Evolutionary conservation across 2,113 vertebrate species (phyloP), one percentile per base, ranked within the genome.

Genomic region (Brienomyrus longianalis): DNA sequence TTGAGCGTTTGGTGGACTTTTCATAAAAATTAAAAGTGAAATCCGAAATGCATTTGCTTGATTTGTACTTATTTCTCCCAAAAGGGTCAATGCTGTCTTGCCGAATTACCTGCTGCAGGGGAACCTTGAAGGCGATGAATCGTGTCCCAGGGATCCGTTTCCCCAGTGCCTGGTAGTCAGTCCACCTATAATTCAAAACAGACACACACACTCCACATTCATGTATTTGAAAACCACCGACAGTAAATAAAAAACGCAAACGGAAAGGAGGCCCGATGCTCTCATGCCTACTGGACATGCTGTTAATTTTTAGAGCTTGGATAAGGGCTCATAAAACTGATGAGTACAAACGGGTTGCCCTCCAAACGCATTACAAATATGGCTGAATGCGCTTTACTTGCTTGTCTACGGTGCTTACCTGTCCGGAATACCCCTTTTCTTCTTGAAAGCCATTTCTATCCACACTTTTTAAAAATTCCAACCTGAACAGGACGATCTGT

Each of bases 61-160:
- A 35, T 39, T 19, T 39, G 35, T 1, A 39, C 43, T 39, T 19
- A 43, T 39, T 19, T 77, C 70, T 77, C n/a, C 31, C 27, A 43
- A 39, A 35, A 27, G 39, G 15, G 39, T 43, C 15, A 39, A 10
- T 21, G 2, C 45, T 31, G 10, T 86, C 48, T 10, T 35, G 59
- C 11, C 23, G 10, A 45, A 94, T 92, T 45, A 98, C 97, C 95
- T 96, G 93, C 80, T 93, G 97, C 83, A 99, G 95, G 3, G 98
- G 98, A 27, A 98, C 97, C 93, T 98, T 98, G 93, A 98, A 98
- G 90, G 97, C 96, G 31, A 99, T 94, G 93, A 99, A 99, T 35
- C 97, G 96, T 0, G 98, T 98, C 45, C 97, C 97, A 0, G 94
- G 90, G 15, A 99, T 95, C 83, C 97, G 92, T 77, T 93, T 95